Evolutionary conservation across 1,140 invertebrate genomes (phyloP).

Genomic region (Andricus grossulariae): DNA sequence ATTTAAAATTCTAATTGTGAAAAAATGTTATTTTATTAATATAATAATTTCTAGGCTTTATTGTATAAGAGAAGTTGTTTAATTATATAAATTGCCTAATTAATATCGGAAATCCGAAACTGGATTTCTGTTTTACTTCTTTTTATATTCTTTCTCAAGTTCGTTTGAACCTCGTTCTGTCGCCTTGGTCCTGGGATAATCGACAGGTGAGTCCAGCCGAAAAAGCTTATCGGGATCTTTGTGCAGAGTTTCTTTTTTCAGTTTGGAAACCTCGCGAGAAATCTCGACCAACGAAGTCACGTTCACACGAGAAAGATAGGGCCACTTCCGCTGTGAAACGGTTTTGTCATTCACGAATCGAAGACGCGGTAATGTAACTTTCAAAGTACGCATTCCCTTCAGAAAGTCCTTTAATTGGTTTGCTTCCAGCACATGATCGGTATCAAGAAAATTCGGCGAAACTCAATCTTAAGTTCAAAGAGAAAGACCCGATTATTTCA

Average conservation of each 20-base stretch:
- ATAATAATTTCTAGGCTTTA: too few relatives aligned
- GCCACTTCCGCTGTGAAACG: slow-evolving; percentile 4
- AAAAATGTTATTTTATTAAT: too few relatives aligned
- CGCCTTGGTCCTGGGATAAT: background rate
- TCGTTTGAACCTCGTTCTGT: background rate
- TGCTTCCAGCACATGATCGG: too few relatives aligned
- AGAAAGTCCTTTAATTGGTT: too few relatives aligned
- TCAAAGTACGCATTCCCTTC: background rate
- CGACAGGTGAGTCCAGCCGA: background rate
- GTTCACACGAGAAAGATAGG: background rate
- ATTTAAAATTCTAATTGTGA: too few relatives aligned
- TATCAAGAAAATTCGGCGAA: too few relatives aligned
- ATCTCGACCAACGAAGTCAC: background rate
- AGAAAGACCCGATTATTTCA: too few relatives aligned
- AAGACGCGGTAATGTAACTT: background rate
- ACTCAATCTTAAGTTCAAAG: too few relatives aligned
- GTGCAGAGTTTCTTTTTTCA: slow-evolving; percentile 1
- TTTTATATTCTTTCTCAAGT: background rate
- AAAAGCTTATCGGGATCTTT: slow-evolving; percentile 8
- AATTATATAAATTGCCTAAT: too few relatives aligned
- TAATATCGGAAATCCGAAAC: too few relatives aligned
- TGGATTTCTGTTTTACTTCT: too few relatives aligned
- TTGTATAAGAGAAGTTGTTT: too few relatives aligned
- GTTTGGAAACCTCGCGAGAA: background rate
- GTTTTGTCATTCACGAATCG: background rate